phyloP scores from a whole-genome alignment of 1,140 invertebrate species.

The Drosophila sproati region DNA sequence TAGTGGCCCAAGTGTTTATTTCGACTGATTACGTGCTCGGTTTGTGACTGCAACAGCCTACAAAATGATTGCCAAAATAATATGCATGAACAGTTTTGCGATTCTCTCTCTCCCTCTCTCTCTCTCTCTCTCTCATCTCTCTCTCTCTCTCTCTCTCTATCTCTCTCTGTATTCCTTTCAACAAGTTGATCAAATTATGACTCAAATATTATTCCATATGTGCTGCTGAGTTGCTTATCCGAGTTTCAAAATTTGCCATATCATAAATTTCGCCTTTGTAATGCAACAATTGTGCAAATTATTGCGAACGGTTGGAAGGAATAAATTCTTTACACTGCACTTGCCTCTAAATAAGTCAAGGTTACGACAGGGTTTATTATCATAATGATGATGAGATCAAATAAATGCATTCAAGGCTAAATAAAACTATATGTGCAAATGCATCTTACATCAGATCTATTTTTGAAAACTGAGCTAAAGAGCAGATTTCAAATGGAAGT shows the following conservation, averaged over 20 bases:
- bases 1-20: conserved; percentile 81
- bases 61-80: conserved; percentile 55
- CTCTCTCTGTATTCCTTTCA: conserved; percentile 36
- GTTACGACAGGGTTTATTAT: conserved; percentile 32
- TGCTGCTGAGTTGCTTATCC: conserved; percentile 4
- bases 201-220: conserved; percentile 54
- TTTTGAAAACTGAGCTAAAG: too few species aligned
- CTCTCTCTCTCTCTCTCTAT: too few species aligned
- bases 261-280: conserved; percentile 55
- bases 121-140: not conserved
- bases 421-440: not conserved
- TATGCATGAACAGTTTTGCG: conserved; percentile 45
- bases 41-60: conserved; percentile 22
- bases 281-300: conserved; percentile 42
- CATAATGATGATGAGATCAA: conserved; percentile 33
- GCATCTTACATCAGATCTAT: too few species aligned
- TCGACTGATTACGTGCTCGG: conserved; percentile 73
- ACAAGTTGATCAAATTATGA: conserved; percentile 70
- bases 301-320: conserved; percentile 49
- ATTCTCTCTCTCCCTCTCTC: too few species aligned
- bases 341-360: conserved; percentile 21
- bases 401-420: conserved; percentile 28
- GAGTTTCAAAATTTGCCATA: conserved; percentile 24
- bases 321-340: conserved; percentile 25
- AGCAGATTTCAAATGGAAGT: too few species aligned